Base-by-base conservation (phyloP, 2,888 invertebrate species). In the Nectonema munidae region DNA sequence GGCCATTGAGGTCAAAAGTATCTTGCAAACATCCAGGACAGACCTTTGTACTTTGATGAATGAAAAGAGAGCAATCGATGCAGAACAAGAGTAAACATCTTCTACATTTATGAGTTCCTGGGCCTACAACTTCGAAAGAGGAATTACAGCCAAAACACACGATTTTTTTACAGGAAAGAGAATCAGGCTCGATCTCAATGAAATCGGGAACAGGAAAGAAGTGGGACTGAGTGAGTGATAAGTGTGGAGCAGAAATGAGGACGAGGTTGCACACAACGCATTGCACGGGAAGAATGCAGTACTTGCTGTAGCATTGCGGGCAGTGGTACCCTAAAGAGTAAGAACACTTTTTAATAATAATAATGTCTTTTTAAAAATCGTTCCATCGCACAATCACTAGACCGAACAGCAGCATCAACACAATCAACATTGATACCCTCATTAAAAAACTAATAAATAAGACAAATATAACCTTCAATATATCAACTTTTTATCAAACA, bases 1-100 rank as follows among this genome's bases (percentile, higher is more conserved):
- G n/a, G n/a, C n/a, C n/a, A n/a, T n/a, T n/a, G n/a, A n/a, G n/a
- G n/a, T n/a, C n/a, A n/a, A n/a, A n/a, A n/a, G n/a, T n/a, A n/a
- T n/a, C n/a, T n/a, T n/a, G n/a, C n/a, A n/a, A n/a, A n/a, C 95
- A 95, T 30, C 79, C 83, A 13, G 89, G 86, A 54, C 95, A 95
- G 28, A 75, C 73, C 55, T 95, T 89, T 39, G 95, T 60, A 1
- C 75, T 71, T 47, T 76, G 75, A 45, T 86, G 76, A 28, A 89
- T 68, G 52, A 79, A 74, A 47, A 75, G 64, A 61, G 89, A 86
- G 61, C 95, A 95, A 55, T 89, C 81, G 48, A 75, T 63, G 54
- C 95, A 95, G 56, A 74, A 86, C 41, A 64, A 57, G 52, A 69
- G 67, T 3, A 54, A 54, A 54, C 89, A 89, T 14, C 66, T 67